Base-by-base conservation (phyloP, 2,888 invertebrate genomes). In the Onchidella celtica region DNA sequence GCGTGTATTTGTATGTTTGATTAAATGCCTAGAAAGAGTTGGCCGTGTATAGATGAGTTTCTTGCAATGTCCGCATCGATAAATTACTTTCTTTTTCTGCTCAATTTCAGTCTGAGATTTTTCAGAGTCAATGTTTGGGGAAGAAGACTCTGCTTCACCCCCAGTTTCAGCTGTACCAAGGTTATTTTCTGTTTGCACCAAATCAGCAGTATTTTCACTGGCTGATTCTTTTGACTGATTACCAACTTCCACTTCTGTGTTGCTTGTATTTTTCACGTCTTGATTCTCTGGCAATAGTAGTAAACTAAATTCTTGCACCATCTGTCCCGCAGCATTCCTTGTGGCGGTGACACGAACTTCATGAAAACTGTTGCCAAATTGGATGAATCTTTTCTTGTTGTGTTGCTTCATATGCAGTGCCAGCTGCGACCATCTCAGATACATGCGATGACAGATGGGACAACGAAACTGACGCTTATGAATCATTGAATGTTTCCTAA, bases 31-130 rank as follows among this genome's bases (percentile, higher is more conserved):
- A 2, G 75, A 81, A 24, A 81, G n/a, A 0, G 81, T 75, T 61
- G 81, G 81, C 21, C 81, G 32, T 9, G 81, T 81, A 47, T 61
- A 75, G 17, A 81, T 75, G 1, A 75, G 6, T 11, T 24, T 75
- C n/a, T 81, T 81, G 61, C 81, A 81, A 47, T 81, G 81, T 27
- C 81, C 81, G 47, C 81, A 81, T 21, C 68, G 32, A 32, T 81
- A 81, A 3, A 81, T 66, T 34, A 75, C 36, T 61, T 74, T 75
- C 47, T 73, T 79, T 24, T 66, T 73, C 2, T 47, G 63, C 24
- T 79, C 79, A 36, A 14, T 11, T 17, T 40, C 34, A 9, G 0
- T 1, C n/a, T 68, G 66, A 3, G 11, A 29, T 17, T 40, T n/a
- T n/a, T n/a, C n/a, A n/a, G n/a, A n/a, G n/a, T n/a, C n/a, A n/a